Evolutionary conservation across 1,140 invertebrate species (phyloP).

Genomic region (Drosophila bifasciata): DNA sequence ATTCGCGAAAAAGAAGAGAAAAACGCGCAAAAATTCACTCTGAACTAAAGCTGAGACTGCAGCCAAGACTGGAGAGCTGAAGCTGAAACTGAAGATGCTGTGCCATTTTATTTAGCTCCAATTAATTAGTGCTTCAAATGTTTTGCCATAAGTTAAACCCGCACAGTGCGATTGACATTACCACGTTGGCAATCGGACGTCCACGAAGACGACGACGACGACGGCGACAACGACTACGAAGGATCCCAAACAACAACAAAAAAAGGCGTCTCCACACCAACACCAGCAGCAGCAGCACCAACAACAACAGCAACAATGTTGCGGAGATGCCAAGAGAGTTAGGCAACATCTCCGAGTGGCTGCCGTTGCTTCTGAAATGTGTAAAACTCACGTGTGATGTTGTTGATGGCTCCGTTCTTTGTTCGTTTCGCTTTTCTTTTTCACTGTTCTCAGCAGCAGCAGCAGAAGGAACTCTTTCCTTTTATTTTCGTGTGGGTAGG

Average conservation of each 20-base stretch:
- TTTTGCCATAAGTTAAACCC: slow-evolving; percentile 84
- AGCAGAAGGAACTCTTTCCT: slow-evolving; percentile 9
- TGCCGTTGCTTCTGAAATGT: slow-evolving; percentile 78
- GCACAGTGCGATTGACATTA: slow-evolving; percentile 82
- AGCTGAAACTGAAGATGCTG: slow-evolving; percentile 62
- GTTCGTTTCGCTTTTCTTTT: slow-evolving; percentile 3
- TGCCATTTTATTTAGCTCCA: slow-evolving; percentile 84
- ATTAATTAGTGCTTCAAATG: slow-evolving; percentile 84
- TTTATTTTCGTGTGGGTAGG: slow-evolving; percentile 51
- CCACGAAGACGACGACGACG: slow-evolving; percentile 34
- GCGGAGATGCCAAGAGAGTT: slow-evolving; percentile 39
- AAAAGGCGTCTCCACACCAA: slow-evolving; percentile 46
- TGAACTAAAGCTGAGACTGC: no score
- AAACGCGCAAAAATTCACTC: not conserved
- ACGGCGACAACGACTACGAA: slow-evolving; percentile 24
- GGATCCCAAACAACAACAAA: slow-evolving; percentile 22
- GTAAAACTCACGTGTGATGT: slow-evolving; percentile 81
- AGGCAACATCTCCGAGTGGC: slow-evolving; percentile 53
- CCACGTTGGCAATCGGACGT: slow-evolving; percentile 70
- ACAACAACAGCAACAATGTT: slow-evolving; percentile 17
- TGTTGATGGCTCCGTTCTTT: slow-evolving; percentile 67
- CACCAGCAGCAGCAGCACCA: not conserved
- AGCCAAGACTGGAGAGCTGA: not conserved
- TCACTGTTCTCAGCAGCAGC: not conserved
- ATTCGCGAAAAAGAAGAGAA: slow-evolving; percentile 48